Percentiles rank a stretch among this genome's conserved stretches.
These are phyloP conservation scores for Zonitis immaculata DNA, from an alignment of 2,888 invertebrate species.

Conservation along the genomic window DNA sequence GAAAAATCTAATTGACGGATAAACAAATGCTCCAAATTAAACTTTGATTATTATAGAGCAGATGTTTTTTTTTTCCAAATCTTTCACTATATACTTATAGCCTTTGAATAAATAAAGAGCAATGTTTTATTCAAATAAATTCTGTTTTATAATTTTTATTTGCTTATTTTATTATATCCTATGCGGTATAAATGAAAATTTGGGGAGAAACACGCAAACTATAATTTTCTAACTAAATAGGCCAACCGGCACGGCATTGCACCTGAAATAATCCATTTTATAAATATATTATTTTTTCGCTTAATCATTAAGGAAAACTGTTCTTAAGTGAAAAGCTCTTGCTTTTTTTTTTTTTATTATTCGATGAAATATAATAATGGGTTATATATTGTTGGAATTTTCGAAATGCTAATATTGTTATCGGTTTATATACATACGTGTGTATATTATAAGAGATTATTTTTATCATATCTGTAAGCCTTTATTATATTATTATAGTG, in stretches of 20 bases:
- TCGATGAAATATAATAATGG: neutral
- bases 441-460: neutral
- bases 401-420: neutral
- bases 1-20: too few species aligned
- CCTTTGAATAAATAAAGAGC: too few species aligned
- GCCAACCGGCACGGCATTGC: constrained; percentile 1
- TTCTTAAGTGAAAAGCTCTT: too few species aligned
- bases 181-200: neutral
- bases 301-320: too few species aligned
- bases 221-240: neutral
- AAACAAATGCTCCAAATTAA: too few species aligned
- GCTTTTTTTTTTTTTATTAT: neutral
- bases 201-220: neutral
- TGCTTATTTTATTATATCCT: neutral
- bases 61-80: too few species aligned
- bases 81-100: too few species aligned
- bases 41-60: too few species aligned
- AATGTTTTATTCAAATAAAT: neutral
- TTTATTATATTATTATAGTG: neutral
- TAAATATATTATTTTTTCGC: neutral
- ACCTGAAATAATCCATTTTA: neutral
- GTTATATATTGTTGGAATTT: neutral
- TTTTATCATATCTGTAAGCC: too few species aligned
- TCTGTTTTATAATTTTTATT: neutral
- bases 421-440: neutral